Evolutionary conservation across 2,797 vertebrate genomes (phyloP), one percentile per base, ranked within the genome.

Genomic region (Pitangus sulphuratus): DNA sequence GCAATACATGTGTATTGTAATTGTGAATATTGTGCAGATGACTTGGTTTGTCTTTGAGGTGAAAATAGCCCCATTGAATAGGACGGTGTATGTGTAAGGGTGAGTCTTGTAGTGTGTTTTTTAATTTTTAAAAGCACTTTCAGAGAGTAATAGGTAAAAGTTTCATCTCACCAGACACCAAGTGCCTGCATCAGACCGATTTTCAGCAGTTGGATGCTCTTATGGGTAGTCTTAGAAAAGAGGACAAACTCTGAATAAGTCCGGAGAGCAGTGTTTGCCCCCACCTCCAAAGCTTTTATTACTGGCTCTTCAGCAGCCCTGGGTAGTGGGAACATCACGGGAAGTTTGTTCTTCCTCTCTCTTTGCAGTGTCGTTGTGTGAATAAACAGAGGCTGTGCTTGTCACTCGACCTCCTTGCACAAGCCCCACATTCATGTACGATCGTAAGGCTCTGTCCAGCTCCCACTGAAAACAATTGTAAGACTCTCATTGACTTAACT

Each of bases 291-390:
- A 76, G 72, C 69, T 81, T 84, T 71, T 33, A 24, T 53, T 70
- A 3, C 13, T 60, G 82, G 22, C 62, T 90, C 7, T 20, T 90
- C 21, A 7, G 74, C 39, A 54, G 42, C 66, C 42, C 66, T 2
- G 51, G 58, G 10, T 35, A 28, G 39, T n/a, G 47, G 80, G 69
- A 84, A 17, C 62, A 72, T 75, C 58, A 20, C 1, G 2, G 80
- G 84, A 87, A 87, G 87, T 90, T 91, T 88, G 26, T 92, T 95
- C 76, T 61, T 89, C 58, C 87, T 95, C 81, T 91, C 31, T 28
- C 58, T 84, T 54, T 81, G 62, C 72, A 74, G 18, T 40, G 8
- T 13, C 4, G 7, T 39, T 12, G 72, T 79, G 89, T 90, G 87
- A 89, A 88, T 81, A 61, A 91, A 66, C 76, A 92, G 84, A 87